Conservation (phyloP, 2,888 invertebrate species). For the Pachycephus smyrnensis region DNA sequence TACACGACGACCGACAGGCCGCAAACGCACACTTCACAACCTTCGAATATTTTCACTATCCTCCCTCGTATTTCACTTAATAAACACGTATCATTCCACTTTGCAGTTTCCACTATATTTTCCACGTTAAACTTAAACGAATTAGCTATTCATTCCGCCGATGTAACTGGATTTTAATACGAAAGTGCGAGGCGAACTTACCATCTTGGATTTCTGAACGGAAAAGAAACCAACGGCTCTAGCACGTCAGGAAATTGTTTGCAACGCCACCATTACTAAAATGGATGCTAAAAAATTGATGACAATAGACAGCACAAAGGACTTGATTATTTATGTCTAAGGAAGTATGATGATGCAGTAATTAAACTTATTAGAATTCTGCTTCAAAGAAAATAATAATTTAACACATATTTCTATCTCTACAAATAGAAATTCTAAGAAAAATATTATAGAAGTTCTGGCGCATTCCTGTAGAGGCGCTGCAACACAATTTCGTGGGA, state of each 20-base stretch:
- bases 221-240: constrained; percentile 40
- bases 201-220: constrained; percentile 57
- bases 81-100: constrained; percentile 37
- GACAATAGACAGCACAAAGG: not conserved
- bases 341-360: not conserved
- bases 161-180: constrained; percentile 51
- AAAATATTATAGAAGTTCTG: not conserved
- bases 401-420: constrained; percentile 1
- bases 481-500: not conserved
- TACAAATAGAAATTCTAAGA: not conserved
- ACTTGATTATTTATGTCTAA: not conserved
- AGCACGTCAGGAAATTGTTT: constrained; percentile 26
- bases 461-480: not conserved
- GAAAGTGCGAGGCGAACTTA: constrained; percentile 47
- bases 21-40: constrained; percentile 23
- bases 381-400: not conserved
- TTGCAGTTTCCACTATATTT: constrained; percentile 32
- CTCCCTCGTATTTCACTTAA: constrained; percentile 26
- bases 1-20: not conserved
- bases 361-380: not conserved
- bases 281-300: not conserved
- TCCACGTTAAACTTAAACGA: constrained; percentile 19
- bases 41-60: constrained; percentile 15
- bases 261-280: constrained; percentile 27
- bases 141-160: constrained; percentile 24